Evolutionary conservation across 2,113 vertebrate species (phyloP).

Genomic region (Syrrhaptes paradoxus): DNA sequence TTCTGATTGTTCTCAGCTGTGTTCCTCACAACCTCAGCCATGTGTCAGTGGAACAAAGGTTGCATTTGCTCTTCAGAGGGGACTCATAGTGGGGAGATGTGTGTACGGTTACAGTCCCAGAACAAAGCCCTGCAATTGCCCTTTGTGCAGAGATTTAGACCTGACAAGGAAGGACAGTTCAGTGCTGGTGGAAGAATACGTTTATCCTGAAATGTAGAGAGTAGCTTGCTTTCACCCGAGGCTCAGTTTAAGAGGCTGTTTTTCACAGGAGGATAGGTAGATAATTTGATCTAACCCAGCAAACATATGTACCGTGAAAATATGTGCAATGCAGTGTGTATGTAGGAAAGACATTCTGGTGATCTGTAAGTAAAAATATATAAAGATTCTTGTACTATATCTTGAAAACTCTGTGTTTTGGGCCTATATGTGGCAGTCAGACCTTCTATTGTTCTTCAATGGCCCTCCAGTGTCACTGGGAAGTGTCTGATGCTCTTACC

Average conservation of each 20-base stretch:
- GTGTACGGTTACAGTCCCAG: background rate
- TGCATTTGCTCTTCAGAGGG: background rate
- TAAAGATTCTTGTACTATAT: background rate
- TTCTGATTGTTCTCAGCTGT: too few species aligned
- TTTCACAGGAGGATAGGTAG: background rate
- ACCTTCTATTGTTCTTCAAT: background rate
- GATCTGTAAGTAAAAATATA: background rate
- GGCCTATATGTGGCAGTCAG: background rate
- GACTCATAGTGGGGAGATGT: background rate
- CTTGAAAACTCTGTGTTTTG: background rate
- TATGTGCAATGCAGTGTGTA: background rate
- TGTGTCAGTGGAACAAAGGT: fast-evolving
- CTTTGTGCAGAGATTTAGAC: background rate
- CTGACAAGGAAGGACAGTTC: background rate
- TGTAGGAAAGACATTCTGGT: background rate
- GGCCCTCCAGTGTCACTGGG: background rate
- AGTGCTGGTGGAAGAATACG: background rate
- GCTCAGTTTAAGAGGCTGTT: background rate
- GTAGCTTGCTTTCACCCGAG: background rate
- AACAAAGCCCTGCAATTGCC: background rate
- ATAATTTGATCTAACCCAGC: background rate
- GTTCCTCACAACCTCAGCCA: background rate
- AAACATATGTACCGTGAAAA: background rate
- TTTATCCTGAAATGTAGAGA: background rate
- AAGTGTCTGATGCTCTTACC: background rate